Evolutionary conservation across 1,140 invertebrate genomes (phyloP), one percentile per base, ranked within the genome.

Genomic region (Microplitis mediator): DNA sequence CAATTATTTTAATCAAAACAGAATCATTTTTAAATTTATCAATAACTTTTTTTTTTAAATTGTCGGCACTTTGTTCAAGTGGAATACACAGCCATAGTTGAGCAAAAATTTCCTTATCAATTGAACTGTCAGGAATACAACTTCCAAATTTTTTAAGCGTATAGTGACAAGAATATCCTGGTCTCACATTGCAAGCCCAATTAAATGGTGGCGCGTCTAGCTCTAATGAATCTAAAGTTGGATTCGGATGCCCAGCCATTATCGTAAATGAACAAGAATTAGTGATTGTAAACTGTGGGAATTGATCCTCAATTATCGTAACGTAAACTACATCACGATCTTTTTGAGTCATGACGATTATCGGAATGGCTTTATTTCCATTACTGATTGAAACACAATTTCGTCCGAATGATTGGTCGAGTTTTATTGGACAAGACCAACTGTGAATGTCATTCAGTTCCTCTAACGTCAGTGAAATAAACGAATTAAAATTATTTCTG

Each of bases 241-340:
- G 76, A 45, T 83, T 84, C 0, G 80, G 75, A 70, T 87, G 82
- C 4, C 82, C 85, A 32, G 86, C 68, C 23, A 85, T 45, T 54
- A 88, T 77, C 52, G 82, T 82, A 54, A 87, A 86, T 4, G 80
- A 72, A 52, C 88, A 89, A 3, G 80, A 77, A 76, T 91, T 91
- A 73, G 90, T 85, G 32, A 91, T 84, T 4, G 88, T 76, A 13
- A 91, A 73, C 72, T 90, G 89, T 16, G 91, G 91, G 79, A 89
- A 84, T 9, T 86, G 76, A 78, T 93, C 91, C 58, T 82, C 77
- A 75, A 90, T 87, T 36, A 92, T 81, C 32, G 89, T 87, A 50
- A 93, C 81, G 72, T 88, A 92, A 0, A 87, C 87, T 56, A 89
- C 88, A 32, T 89, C 89, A 74, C 89, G 88, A 13, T 88, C 85